Conservation (phyloP, 2,888 invertebrate genomes). For the Limnephilus marmoratus region DNA sequence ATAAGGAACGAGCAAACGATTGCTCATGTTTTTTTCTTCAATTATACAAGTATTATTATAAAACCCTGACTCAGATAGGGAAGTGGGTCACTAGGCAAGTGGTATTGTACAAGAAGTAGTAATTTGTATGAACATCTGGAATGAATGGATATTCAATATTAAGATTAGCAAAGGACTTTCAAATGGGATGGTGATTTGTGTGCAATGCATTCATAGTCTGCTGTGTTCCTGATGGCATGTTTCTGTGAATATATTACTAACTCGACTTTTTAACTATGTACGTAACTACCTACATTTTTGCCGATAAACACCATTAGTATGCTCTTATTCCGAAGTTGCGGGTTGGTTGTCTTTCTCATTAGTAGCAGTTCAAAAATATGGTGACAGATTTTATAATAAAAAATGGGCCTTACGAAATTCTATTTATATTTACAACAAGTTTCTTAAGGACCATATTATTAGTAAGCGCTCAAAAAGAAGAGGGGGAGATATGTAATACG, state of each 20-base stretch:
- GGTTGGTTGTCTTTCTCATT: no score
- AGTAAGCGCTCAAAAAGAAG: no score
- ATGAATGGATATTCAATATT: neutral
- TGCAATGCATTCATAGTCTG: neutral
- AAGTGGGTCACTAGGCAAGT: constrained; percentile 17
- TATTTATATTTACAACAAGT: no score
- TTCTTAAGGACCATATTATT: no score
- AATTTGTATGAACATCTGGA: constrained; percentile 13
- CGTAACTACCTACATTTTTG: neutral
- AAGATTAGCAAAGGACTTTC: neutral
- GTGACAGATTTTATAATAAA: no score
- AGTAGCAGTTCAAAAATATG: no score
- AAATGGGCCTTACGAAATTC: no score
- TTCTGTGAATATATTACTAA: neutral
- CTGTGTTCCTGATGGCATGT: neutral
- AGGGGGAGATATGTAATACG: no score
- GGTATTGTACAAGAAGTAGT: neutral
- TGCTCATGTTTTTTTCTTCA: neutral
- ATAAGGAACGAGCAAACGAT: neutral
- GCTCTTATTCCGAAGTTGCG: no score
- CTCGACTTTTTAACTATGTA: neutral
- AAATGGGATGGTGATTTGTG: neutral
- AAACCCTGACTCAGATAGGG: constrained; percentile 11
- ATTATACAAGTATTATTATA: neutral
- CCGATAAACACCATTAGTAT: neutral